phyloP scores from a whole-genome alignment of 2,113 vertebrate genomes.

The Corythornis madagascariensis region DNA sequence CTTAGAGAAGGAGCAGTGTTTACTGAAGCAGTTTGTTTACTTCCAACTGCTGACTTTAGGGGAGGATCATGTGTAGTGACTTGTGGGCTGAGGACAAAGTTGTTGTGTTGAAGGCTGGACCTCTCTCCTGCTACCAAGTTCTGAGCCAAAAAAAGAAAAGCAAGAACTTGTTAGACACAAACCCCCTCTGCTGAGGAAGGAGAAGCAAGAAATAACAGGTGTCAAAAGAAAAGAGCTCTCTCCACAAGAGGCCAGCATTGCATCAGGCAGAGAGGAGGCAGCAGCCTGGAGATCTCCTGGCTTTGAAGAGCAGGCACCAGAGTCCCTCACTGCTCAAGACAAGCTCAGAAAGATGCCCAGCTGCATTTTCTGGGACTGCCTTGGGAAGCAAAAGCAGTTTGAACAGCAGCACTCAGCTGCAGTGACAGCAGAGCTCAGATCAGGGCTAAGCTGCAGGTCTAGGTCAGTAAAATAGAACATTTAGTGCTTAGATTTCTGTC shows the following conservation, averaged over 20 bases:
- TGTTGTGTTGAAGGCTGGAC: slow-evolving; percentile 55
- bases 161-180: neutral
- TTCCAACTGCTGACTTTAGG: slow-evolving; percentile 45
- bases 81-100: slow-evolving; percentile 32
- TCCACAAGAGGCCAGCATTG: slow-evolving; percentile 41
- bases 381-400: neutral
- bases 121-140: slow-evolving; percentile 66
- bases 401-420: neutral
- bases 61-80: slow-evolving; percentile 30
- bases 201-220: neutral
- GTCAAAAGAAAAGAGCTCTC: too few relatives aligned
- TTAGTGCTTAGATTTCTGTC: fast-evolving
- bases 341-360: neutral
- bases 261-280: neutral
- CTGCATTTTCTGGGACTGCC: neutral
- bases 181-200: neutral
- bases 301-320: neutral
- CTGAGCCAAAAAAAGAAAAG: slow-evolving; percentile 46
- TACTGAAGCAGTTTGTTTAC: slow-evolving; percentile 56
- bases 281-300: fast-evolving
- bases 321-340: neutral
- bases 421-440: neutral
- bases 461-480: neutral
- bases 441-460: neutral
- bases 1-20: slow-evolving; percentile 68